Percentiles rank a stretch among this genome's conserved stretches.
These are phyloP conservation scores for Anas acuta DNA, from an alignment of 2,797 vertebrate species.

Conservation along the genomic window DNA sequence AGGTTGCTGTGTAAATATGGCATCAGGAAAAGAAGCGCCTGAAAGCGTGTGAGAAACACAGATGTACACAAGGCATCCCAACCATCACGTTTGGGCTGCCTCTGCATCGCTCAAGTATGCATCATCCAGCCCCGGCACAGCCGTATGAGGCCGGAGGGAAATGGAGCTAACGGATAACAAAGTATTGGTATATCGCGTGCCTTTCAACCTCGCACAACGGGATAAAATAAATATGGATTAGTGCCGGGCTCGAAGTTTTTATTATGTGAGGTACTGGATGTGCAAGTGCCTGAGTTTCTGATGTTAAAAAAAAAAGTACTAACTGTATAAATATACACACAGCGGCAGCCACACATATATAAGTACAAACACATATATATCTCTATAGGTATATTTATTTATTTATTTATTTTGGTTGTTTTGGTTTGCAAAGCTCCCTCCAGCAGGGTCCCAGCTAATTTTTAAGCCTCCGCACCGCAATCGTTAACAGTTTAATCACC, in stretches of 20 bases:
- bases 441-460: constrained; percentile 6
- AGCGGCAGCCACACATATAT: not conserved
- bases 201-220: constrained; percentile 57
- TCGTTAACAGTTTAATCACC: constrained; percentile 58
- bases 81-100: constrained; percentile 38
- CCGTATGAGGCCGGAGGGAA: constrained; percentile 56
- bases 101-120: constrained; percentile 55
- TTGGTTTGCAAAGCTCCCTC: constrained; percentile 25
- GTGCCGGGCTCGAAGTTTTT: constrained; percentile 48
- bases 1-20: constrained; percentile 42
- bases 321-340: not conserved
- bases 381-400: not conserved
- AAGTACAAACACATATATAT: not conserved
- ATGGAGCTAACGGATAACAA: constrained; percentile 37
- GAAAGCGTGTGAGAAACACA: constrained; percentile 43
- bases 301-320: not conserved
- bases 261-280: constrained; percentile 16
- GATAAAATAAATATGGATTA: constrained; percentile 75
- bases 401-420: not conserved
- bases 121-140: constrained; percentile 43
- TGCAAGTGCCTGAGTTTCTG: constrained; percentile 18
- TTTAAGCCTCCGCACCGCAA: constrained; percentile 13
- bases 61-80: constrained; percentile 5
- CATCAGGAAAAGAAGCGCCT: constrained; percentile 28
- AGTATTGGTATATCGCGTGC: constrained; percentile 64